Evolutionary conservation across 2,113 vertebrate species (phyloP).

Genomic region (Syngnathus floridae): DNA sequence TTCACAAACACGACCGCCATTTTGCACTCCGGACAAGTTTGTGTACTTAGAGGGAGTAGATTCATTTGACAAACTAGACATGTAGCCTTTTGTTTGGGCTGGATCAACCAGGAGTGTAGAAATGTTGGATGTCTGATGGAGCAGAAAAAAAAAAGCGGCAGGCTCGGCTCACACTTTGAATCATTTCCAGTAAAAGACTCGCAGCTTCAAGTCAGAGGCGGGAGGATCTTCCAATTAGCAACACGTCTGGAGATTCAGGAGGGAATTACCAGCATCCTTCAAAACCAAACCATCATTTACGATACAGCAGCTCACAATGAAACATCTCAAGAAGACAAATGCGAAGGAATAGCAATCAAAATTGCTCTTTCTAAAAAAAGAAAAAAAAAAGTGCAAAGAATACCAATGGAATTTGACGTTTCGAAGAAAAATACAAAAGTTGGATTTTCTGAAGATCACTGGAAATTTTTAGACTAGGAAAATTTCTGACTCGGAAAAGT

Average conservation of each 20-base stretch:
- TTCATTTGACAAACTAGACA: conserved; percentile 61
- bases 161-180: conserved; percentile 20
- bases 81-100: conserved; percentile 50
- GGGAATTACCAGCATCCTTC: not conserved
- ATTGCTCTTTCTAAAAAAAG: not conserved
- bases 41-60: conserved; percentile 26
- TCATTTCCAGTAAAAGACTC: conserved; percentile 17
- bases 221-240: conserved; percentile 15
- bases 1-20: conserved; percentile 36
- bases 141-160: not conserved
- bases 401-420: not conserved
- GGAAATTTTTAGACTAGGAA: not conserved
- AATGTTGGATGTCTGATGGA: conserved; percentile 35
- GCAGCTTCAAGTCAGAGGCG: conserved; percentile 1
- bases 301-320: not conserved
- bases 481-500: not conserved
- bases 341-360: not conserved
- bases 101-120: conserved; percentile 31
- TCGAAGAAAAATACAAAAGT: not conserved
- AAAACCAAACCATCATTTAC: conserved; percentile 8
- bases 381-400: not conserved
- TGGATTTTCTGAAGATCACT: not conserved
- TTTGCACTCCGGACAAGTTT: conserved; percentile 40
- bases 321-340: not conserved
- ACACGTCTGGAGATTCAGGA: not conserved